These are phyloP conservation scores for Siniperca chuatsi DNA, from an alignment of 2,113 vertebrate genomes.

Conservation along the genomic window DNA sequence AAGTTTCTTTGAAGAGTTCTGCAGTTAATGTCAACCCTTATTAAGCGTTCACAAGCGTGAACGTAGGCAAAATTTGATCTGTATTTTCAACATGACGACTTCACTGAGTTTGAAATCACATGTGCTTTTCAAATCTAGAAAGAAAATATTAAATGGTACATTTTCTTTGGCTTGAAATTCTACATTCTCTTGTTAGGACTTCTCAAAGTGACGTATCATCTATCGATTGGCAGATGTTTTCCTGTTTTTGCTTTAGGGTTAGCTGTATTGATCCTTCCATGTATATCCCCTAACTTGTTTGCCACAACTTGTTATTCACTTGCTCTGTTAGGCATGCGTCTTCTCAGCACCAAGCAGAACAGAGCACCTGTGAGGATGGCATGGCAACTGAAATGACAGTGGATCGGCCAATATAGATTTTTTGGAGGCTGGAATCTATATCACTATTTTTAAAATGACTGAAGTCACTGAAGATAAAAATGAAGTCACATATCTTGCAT, in stretches of 20 bases:
- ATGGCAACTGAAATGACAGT: constrained; percentile 45
- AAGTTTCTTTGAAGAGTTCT: background rate
- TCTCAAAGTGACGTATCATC: constrained; percentile 5
- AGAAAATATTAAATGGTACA: background rate
- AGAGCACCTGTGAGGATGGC: constrained; percentile 34
- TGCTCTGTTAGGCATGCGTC: constrained; percentile 32
- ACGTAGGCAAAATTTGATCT: background rate
- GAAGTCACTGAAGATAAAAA: background rate
- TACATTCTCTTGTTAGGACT: background rate
- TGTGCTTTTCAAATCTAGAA: background rate
- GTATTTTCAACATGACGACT: background rate
- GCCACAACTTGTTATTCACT: constrained; percentile 64
- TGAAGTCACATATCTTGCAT: background rate
- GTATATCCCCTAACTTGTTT: constrained; percentile 43
- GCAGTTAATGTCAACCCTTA: background rate
- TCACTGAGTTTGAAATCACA: background rate
- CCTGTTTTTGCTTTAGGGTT: constrained; percentile 50
- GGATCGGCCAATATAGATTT: background rate
- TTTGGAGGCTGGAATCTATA: background rate
- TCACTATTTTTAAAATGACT: background rate
- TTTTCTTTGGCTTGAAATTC: constrained; percentile 6
- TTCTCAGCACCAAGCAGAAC: constrained; percentile 37
- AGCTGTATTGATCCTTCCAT: constrained; percentile 61
- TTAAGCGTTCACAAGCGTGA: background rate
- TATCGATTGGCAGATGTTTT: constrained; percentile 48